These are phyloP conservation scores for Spatulosminthurus flaviceps DNA, from an alignment of 2,888 invertebrate genomes.

Conservation along the genomic window DNA sequence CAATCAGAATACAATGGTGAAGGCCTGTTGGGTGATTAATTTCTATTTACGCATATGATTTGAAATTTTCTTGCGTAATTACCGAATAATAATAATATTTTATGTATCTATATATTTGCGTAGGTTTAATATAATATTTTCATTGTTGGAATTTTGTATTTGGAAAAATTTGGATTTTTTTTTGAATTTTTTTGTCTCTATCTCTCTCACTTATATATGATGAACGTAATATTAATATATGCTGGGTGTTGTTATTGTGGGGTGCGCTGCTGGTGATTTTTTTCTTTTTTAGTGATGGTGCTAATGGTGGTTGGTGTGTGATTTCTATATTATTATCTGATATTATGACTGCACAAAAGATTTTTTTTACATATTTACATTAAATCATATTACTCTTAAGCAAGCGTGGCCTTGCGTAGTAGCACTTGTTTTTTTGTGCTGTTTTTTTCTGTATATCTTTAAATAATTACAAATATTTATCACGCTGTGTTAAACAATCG, in stretches of 20 bases:
- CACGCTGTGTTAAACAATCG: no score
- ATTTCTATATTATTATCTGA: constrained; percentile 3
- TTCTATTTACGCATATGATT: background rate
- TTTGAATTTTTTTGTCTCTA: constrained; percentile 1
- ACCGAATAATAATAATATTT: background rate
- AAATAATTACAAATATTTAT: no score
- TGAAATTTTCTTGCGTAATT: background rate
- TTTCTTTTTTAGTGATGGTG: constrained; percentile 24
- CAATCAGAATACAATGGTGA: constrained; percentile 15
- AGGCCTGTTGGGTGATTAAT: constrained; percentile 2
- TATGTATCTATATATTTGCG: background rate
- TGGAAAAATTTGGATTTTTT: background rate
- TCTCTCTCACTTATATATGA: background rate
- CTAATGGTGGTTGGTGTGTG: constrained; percentile 26
- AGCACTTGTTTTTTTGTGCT: no score
- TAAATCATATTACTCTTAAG: no score
- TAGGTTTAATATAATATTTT: background rate
- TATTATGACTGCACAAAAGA: background rate
- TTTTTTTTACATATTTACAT: no score
- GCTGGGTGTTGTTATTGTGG: constrained; percentile 24
- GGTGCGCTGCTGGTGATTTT: constrained; percentile 26
- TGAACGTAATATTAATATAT: background rate
- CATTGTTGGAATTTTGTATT: constrained; percentile 14
- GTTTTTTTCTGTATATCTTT: no score
- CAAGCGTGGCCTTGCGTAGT: no score